These are phyloP conservation scores for Pyrocephalus nanus DNA, from an alignment of 2,797 vertebrate species.

Conservation along the genomic window DNA sequence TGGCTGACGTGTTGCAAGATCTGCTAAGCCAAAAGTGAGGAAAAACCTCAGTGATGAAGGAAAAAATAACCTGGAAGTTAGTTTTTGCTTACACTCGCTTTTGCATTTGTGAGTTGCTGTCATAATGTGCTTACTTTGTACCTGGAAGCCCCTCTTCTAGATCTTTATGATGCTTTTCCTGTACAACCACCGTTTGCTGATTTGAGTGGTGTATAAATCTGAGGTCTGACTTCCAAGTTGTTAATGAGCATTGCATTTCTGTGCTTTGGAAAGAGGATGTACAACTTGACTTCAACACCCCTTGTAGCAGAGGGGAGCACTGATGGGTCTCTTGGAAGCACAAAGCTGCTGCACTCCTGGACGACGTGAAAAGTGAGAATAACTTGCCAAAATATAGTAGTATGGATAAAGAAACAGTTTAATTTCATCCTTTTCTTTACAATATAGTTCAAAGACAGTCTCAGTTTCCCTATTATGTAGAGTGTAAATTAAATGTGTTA, in stretches of 20 bases:
- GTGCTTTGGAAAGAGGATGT: not conserved
- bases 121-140: not conserved
- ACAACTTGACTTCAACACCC: not conserved
- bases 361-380: not conserved
- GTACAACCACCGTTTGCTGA: not conserved
- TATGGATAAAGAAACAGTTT: constrained; percentile 67
- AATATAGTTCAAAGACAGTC: constrained; percentile 63
- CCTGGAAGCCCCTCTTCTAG: not conserved
- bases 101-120: not conserved
- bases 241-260: not conserved
- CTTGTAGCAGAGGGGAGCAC: not conserved
- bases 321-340: not conserved
- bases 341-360: not conserved
- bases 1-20: not conserved
- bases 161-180: not conserved
- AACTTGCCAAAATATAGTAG: constrained; percentile 39
- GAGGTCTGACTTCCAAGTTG: not conserved
- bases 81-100: accelerated
- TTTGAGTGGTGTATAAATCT: not conserved
- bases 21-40: not conserved
- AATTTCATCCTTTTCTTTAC: constrained; percentile 61
- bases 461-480: constrained; percentile 44
- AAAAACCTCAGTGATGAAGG: not conserved
- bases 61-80: not conserved
- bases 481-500: constrained; percentile 50